Base-by-base conservation (phyloP, 1,140 invertebrate genomes). In the Drosophila repleta region DNA sequence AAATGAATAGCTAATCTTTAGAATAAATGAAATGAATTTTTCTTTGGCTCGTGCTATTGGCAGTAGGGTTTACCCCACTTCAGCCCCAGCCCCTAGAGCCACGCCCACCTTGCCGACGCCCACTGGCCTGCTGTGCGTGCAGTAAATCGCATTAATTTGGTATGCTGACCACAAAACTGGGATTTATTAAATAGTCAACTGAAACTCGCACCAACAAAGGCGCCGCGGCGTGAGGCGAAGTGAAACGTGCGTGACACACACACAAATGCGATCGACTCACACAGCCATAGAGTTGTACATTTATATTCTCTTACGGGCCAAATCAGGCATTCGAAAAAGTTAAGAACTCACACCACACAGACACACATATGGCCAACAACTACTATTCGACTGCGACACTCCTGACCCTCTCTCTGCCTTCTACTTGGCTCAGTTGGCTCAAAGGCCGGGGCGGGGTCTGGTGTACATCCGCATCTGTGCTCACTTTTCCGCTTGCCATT, bases 121-220 rank as follows among this genome's bases (percentile, higher is more conserved):
- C 24, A n/a, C n/a, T n/a, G n/a, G 24, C 61, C 29, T 43, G 48
- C 35, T 53, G 75, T 57, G 56, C 64, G 63, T 57, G 65, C 74
- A 83, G 79, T 76, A 88, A 88, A 88, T 83, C 83, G 83, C 83
- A 88, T 88, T 88, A 88, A 88, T 88, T 88, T 88, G 68, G 83
- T 88, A 88, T 88, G 84, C 83, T 88, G 83, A 76, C 83, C 83
- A 83, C 83, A 88, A 79, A 83, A 84, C 76, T 77, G 81, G 81
- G 81, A 84, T 84, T 84, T 84, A 84, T 84, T 84, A 84, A 84
- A 80, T 84, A 84, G 81, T 84, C 81, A 84, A 80, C 80, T 85
- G 64, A 69, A 84, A 72, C 48, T 71, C 63, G 45, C 64, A 69
- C 55, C 58, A 56, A 35, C 51, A 62, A 66, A 61, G 55, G 49